Base-by-base conservation (phyloP, 2,888 invertebrate genomes). In the Harpalus rufipes region DNA sequence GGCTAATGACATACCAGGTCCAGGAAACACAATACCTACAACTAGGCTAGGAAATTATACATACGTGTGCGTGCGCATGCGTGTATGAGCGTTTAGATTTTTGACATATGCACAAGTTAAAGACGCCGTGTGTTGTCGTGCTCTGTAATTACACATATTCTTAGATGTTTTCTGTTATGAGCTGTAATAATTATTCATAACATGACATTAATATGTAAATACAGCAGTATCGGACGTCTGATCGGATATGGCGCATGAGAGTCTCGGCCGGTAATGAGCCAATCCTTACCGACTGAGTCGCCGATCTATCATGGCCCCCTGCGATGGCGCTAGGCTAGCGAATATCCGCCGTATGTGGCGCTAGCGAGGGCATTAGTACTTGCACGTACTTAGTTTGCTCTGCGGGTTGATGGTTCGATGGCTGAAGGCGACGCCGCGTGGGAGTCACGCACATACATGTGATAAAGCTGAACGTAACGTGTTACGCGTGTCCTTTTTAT, bases 121-220 rank as follows among this genome's bases (percentile, higher is more conserved):
- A 79, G 79, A 79, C 59, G 41, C 41, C 18, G 61, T 80, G 61
- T 25, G 65, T 63, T 16, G 65, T 61, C 65, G 16, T 65, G 68
- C 51, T 32, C 56, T 81, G 68, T 81, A 81, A 81, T 81, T 81
- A 81, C 81, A 32, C 81, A 80, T 61, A 80, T 65, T 81, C 51
- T 81, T 68, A 80, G 80, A 65, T 68, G 81, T 81, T 81, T 63
- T 51, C 44, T 32, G 59, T 80, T 80, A 61, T 56, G 79, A 82
- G 79, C 76, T 51, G 39, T 81, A 59, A 85, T 87, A 87, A 86
- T 86, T 85, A 86, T 86, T 81, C 78, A 85, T 78, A 85, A 86
- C 81, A 86, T 85, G 86, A 76, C 86, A 86, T 86, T 86, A 86
- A 87, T 86, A 86, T 86, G 86, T 83, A 86, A 86, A 85, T 82